phyloP scores from a whole-genome alignment of 2,113 vertebrate species.

The Eptesicus fuscus region DNA sequence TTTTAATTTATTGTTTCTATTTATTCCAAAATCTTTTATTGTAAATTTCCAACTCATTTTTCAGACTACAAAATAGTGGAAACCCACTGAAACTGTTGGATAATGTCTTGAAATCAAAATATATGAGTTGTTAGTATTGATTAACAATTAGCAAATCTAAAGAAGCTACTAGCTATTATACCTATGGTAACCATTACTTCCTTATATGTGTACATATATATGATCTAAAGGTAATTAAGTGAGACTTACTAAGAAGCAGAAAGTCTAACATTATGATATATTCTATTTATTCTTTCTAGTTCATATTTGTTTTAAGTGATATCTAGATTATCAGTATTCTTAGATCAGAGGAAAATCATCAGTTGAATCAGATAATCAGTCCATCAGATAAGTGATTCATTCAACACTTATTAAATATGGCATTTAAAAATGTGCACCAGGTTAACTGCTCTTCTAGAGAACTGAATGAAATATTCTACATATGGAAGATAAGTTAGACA shows the following conservation, averaged over 20 bases:
- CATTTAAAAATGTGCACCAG: background rate
- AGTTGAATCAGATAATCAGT: background rate
- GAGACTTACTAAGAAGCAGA: background rate
- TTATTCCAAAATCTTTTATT: background rate
- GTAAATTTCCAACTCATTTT: slow-evolving; percentile 1
- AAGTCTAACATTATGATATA: background rate
- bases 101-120: background rate
- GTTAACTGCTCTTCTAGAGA: background rate
- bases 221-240: background rate
- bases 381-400: background rate
- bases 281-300: background rate
- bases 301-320: background rate
- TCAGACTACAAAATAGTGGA: background rate
- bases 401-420: background rate
- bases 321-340: background rate
- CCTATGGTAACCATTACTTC: background rate
- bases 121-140: background rate
- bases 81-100: background rate
- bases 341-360: background rate
- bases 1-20: background rate
- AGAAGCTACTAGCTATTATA: background rate
- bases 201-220: background rate
- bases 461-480: background rate
- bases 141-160: background rate
- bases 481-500: background rate